Conservation (phyloP, 2,888 invertebrate species). For the Ennomos quercinarius region DNA sequence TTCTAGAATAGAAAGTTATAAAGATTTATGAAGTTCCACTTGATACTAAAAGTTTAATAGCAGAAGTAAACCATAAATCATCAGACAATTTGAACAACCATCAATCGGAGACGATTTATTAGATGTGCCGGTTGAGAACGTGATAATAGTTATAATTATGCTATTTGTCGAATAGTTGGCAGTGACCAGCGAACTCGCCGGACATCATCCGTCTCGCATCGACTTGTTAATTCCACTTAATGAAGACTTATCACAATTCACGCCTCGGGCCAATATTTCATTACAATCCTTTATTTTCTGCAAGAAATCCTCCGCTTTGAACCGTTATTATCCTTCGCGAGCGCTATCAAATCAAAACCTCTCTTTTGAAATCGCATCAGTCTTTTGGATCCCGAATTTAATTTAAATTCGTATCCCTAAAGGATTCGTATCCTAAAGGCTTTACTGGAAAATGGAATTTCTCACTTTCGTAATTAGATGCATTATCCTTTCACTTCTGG, state of each 20-base stretch:
- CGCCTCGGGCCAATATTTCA: conserved; percentile 47
- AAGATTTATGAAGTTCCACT: conserved; percentile 53
- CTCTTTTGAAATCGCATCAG: conserved; percentile 53
- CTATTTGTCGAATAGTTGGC: conserved; percentile 27
- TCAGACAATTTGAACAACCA: conserved; percentile 45
- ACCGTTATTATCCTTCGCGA: conserved; percentile 53
- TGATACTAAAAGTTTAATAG: conserved; percentile 53
- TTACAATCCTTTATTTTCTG: conserved; percentile 51
- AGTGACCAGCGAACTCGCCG: conserved; percentile 12
- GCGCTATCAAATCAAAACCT: conserved; percentile 51
- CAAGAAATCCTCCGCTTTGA: conserved; percentile 46
- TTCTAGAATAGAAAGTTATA: conserved; percentile 47
- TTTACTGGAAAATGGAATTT: conserved; percentile 50
- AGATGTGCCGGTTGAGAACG: conserved; percentile 34
- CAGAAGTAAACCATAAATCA: conserved; percentile 62
- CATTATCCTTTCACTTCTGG: conserved; percentile 49
- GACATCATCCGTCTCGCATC: conserved; percentile 11
- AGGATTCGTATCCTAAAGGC: conserved; percentile 34
- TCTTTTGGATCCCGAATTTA: conserved; percentile 51
- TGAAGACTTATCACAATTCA: conserved; percentile 48
- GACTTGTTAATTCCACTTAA: conserved; percentile 40
- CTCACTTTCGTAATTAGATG: conserved; percentile 53
- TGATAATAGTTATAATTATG: conserved; percentile 48
- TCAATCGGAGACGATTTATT: conserved; percentile 46
- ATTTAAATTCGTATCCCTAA: conserved; percentile 49